Percentiles rank a stretch among this genome's conserved stretches.
Evolutionary conservation across 2,113 vertebrate species (phyloP).

Genomic region (Ciconia maguari): DNA sequence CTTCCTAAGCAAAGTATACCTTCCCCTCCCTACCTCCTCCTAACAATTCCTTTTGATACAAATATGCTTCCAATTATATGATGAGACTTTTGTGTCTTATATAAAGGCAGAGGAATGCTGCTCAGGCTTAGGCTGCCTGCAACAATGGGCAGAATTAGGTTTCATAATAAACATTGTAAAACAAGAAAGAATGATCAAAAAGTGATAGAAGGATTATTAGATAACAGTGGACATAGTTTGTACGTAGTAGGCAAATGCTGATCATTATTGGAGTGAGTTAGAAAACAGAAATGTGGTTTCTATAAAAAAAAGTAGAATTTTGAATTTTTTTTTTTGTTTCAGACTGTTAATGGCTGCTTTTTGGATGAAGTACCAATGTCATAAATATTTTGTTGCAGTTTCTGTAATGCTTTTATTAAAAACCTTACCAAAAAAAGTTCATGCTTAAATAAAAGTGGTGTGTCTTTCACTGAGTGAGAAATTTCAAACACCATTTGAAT

Average conservation of each 20-base stretch:
- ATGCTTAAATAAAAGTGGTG: background rate
- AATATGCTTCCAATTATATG: background rate
- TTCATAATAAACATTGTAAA: background rate
- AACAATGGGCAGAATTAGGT: background rate
- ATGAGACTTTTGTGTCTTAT: background rate
- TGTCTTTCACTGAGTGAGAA: background rate
- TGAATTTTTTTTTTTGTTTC: background rate
- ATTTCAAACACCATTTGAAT: background rate
- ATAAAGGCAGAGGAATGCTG: background rate
- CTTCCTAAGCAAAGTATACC: background rate
- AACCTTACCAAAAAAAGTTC: background rate
- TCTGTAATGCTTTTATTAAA: background rate
- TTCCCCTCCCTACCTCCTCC: background rate
- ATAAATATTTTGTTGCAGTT: background rate
- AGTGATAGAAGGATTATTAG: background rate
- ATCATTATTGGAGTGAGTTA: background rate
- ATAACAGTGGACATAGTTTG: background rate
- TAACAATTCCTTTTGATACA: background rate
- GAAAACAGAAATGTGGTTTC: background rate
- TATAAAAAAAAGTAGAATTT: background rate
- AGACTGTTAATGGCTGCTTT: background rate
- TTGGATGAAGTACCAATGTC: background rate
- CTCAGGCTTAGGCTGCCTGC: background rate
- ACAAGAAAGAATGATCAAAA: background rate
- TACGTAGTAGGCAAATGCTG: background rate